Evolutionary conservation across 2,888 invertebrate species (phyloP).

Genomic region (Thysanoteuthis rhombus): DNA sequence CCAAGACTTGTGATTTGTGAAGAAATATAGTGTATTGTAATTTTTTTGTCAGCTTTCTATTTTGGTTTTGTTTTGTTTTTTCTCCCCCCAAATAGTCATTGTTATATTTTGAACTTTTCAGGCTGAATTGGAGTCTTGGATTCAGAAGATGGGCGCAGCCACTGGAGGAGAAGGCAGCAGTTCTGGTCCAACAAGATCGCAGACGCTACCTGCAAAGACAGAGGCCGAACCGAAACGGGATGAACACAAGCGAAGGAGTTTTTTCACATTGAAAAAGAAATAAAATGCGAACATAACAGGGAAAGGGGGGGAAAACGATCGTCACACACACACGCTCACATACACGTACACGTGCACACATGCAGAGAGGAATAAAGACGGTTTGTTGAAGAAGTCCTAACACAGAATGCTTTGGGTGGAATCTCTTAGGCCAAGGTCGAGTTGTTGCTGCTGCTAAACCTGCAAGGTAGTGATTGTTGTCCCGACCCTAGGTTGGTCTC

Average conservation of each 20-base stretch:
- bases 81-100: too few species aligned
- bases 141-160: slow-evolving; percentile 82
- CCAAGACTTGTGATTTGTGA: too few species aligned
- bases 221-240: slow-evolving; percentile 75
- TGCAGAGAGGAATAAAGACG: not conserved
- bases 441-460: slow-evolving; percentile 1
- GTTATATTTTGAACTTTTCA: slow-evolving; percentile 45
- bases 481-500: not conserved
- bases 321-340: not conserved
- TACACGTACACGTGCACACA: not conserved
- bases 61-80: too few species aligned
- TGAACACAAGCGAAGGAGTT: slow-evolving; percentile 93
- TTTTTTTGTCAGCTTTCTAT: too few species aligned
- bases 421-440: slow-evolving; percentile 32
- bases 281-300: slow-evolving; percentile 41
- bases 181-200: slow-evolving; percentile 78
- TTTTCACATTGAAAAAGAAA: slow-evolving; percentile 99
- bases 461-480: not conserved
- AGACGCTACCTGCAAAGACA: slow-evolving; percentile 85
- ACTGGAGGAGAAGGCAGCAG: slow-evolving; percentile 71
- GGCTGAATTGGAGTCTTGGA: slow-evolving; percentile 95
- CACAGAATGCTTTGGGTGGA: slow-evolving; percentile 38
- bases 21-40: too few species aligned
- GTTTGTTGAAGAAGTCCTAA: slow-evolving; percentile 30
- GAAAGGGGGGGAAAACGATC: not conserved